Evolutionary conservation across 2,888 invertebrate species (phyloP).

Genomic region (Mantis religiosa): DNA sequence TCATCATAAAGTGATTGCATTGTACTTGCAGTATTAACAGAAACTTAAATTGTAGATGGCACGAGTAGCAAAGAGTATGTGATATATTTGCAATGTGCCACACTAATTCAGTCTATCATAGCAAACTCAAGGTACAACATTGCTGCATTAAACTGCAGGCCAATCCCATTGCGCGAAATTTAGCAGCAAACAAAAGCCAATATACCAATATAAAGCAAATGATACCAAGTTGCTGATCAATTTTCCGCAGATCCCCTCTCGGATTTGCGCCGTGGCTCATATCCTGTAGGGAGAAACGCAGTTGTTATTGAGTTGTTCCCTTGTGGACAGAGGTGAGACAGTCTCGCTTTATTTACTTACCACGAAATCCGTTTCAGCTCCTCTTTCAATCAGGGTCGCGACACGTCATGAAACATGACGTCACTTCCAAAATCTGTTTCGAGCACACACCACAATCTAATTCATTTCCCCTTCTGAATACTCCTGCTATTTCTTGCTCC

Average conservation of each 20-base stretch:
- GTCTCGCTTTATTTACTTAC: conserved; percentile 5
- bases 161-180: not conserved
- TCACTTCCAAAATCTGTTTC: not conserved
- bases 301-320: not conserved
- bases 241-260: not conserved
- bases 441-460: not conserved
- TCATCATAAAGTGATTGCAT: no score
- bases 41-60: no score
- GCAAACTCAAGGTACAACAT: no score
- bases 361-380: conserved; percentile 1
- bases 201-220: no score
- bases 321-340: not conserved
- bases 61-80: no score
- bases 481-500: not conserved
- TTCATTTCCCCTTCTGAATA: not conserved
- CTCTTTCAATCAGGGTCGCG: not conserved
- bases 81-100: no score
- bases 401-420: not conserved
- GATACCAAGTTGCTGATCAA: not conserved
- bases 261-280: not conserved
- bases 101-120: no score
- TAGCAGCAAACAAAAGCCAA: not conserved
- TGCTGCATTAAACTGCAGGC: no score
- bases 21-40: no score
- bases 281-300: not conserved